Conservation (phyloP, 2,113 vertebrate species). For the Halichoeres trimaculatus region DNA sequence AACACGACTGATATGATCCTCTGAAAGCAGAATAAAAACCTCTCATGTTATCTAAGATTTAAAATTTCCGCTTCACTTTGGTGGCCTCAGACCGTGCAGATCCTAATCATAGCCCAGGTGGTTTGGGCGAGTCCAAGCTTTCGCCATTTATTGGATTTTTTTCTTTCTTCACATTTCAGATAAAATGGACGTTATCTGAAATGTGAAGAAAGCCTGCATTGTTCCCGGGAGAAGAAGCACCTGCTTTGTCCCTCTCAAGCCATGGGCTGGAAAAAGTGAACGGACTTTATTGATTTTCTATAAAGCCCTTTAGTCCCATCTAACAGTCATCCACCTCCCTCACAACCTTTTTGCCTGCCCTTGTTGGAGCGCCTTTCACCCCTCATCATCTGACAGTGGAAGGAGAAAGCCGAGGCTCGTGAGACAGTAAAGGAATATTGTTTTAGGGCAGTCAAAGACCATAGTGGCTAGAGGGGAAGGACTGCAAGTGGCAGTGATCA, state of each 20-base stretch:
- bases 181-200: constrained; percentile 42
- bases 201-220: constrained; percentile 37
- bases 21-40: constrained; percentile 4
- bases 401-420: constrained; percentile 30
- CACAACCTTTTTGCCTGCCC: constrained; percentile 16
- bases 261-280: constrained; percentile 51
- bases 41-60: not conserved
- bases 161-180: constrained; percentile 19
- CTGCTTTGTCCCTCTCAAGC: constrained; percentile 20
- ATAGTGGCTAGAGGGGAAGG: constrained; percentile 6
- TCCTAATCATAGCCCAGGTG: constrained; percentile 28
- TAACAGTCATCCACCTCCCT: constrained; percentile 13
- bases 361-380: constrained; percentile 42
- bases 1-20: constrained; percentile 6
- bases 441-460: constrained; percentile 30
- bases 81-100: not conserved
- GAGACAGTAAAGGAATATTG: constrained; percentile 22
- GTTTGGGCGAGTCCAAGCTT: constrained; percentile 8
- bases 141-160: constrained; percentile 26
- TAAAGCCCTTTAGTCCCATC: constrained; percentile 50
- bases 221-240: constrained; percentile 8
- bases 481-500: constrained; percentile 1
- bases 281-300: constrained; percentile 66
- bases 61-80: constrained; percentile 10
- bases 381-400: constrained; percentile 17